Percentiles rank a stretch among this genome's conserved stretches.
Evolutionary conservation across 2,797 vertebrate species (phyloP).

Genomic region (Platalea minor): DNA sequence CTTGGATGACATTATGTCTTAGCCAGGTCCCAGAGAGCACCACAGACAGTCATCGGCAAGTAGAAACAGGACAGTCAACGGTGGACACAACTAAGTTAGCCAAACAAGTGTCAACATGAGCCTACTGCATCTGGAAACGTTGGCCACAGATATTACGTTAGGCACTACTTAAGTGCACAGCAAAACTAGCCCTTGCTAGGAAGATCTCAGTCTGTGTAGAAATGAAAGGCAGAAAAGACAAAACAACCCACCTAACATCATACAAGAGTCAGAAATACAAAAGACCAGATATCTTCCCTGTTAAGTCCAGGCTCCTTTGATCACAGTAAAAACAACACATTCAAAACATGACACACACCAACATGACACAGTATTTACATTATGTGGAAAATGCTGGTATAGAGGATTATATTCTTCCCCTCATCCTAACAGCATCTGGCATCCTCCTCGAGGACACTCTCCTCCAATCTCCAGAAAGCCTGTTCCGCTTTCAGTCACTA

Average conservation of each 20-base stretch:
- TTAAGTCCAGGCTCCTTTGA: neutral
- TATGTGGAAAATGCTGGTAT: neutral
- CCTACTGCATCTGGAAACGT: neutral
- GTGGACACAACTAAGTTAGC: neutral
- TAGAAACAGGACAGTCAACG: neutral
- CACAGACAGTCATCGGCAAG: neutral
- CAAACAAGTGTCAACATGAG: neutral
- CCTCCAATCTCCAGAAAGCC: conserved; percentile 22
- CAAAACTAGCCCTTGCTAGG: neutral
- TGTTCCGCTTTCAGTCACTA: conserved; percentile 8
- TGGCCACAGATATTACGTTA: accelerated
- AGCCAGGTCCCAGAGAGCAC: neutral
- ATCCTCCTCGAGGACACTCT: conserved; percentile 43
- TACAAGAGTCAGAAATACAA: neutral
- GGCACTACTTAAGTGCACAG: neutral
- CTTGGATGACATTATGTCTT: neutral
- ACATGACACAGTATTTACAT: neutral
- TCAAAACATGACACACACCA: neutral
- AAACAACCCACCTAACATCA: neutral
- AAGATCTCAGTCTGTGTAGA: neutral
- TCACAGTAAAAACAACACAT: conserved; percentile 11
- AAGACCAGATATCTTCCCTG: neutral
- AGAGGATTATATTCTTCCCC: neutral
- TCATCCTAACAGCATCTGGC: conserved; percentile 34
- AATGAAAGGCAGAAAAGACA: neutral